Conservation (phyloP, 2,113 vertebrate species). For the Corapipo altera region DNA sequence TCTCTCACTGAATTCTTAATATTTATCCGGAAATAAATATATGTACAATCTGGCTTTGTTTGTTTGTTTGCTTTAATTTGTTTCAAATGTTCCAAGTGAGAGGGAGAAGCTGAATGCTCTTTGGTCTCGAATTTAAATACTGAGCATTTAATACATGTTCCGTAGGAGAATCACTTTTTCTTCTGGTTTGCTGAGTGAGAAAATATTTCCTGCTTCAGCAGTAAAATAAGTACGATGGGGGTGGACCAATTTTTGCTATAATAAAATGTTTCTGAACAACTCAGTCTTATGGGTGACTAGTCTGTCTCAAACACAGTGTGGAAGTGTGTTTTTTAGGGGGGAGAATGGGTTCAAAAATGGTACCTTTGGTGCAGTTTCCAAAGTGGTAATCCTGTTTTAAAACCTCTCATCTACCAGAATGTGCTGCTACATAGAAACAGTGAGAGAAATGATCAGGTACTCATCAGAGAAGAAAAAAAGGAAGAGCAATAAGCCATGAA, state of each 20-base stretch:
- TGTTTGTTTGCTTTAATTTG: slow-evolving; percentile 18
- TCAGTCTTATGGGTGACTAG: not conserved
- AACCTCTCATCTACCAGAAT: not conserved
- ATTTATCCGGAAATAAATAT: slow-evolving; percentile 10
- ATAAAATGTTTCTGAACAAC: not conserved
- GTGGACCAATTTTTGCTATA: not conserved
- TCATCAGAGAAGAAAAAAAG: not conserved
- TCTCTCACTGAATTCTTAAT: slow-evolving; percentile 1
- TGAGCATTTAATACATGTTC: not conserved
- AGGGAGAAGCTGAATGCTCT: not conserved
- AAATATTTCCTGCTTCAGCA: not conserved
- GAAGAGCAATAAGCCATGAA: not conserved
- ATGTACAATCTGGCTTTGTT: not conserved
- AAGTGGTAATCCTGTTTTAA: not conserved
- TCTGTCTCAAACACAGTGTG: not conserved
- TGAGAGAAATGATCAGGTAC: not conserved
- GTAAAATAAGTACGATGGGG: not conserved
- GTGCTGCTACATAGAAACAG: not conserved
- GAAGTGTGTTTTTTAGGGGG: not conserved
- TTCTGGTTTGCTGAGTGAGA: not conserved
- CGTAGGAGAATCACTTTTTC: not conserved
- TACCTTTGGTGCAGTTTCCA: not conserved
- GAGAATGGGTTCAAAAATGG: not conserved
- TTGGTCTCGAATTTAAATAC: not conserved
- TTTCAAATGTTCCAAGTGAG: not conserved